Evolutionary conservation across 2,113 vertebrate genomes (phyloP).

Genomic region (Phaethornis superciliosus): DNA sequence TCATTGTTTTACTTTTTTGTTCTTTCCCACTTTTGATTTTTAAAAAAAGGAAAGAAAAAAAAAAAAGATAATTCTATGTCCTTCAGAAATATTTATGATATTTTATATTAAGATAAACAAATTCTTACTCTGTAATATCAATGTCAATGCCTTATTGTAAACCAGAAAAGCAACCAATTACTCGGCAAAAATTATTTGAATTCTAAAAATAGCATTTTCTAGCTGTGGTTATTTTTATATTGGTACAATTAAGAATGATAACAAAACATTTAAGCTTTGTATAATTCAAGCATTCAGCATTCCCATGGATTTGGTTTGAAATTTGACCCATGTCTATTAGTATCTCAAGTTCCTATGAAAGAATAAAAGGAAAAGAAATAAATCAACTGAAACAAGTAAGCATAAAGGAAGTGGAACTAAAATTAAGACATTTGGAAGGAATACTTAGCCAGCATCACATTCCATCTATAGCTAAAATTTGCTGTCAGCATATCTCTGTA

Average conservation of each 20-base stretch:
- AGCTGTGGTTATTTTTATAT: not conserved
- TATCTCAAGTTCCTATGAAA: not conserved
- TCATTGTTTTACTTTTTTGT: not conserved
- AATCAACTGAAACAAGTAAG: conserved; percentile 1
- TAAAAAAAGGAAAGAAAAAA: not conserved
- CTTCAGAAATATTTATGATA: not conserved
- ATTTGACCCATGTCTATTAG: not conserved
- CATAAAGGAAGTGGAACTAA: conserved; percentile 43
- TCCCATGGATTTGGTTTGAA: not conserved
- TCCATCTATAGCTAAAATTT: conserved; percentile 42
- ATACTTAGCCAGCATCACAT: conserved; percentile 20
- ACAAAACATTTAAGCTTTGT: not conserved
- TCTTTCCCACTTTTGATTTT: not conserved
- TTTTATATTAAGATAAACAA: not conserved
- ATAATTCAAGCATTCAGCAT: not conserved
- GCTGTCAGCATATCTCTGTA: conserved; percentile 48
- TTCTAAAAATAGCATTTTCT: not conserved
- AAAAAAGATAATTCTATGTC: not conserved
- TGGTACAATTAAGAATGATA: not conserved
- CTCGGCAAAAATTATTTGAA: not conserved
- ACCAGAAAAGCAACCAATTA: not conserved
- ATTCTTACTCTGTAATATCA: not conserved
- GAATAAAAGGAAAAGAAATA: not conserved
- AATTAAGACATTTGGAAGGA: conserved; percentile 48
- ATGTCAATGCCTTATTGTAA: not conserved